phyloP scores from a whole-genome alignment of 30 jellyfish, hydroid and myxozoan species.

The Cassiopea xamachana region DNA sequence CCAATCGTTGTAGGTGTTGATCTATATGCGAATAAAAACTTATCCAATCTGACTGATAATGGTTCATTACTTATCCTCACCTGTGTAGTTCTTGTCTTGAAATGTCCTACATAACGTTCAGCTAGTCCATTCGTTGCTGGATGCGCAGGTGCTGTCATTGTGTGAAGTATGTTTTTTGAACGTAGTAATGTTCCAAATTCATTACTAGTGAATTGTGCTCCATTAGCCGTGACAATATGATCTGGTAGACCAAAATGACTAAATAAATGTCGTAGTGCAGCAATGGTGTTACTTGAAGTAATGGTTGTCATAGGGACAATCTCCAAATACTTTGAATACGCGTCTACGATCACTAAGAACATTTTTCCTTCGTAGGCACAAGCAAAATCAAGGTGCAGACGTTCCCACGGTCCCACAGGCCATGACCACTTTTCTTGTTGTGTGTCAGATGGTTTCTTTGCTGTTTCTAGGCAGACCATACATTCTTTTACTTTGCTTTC shows the following conservation, averaged over 20 bases:
- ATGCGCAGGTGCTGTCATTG: slow-evolving; percentile 58
- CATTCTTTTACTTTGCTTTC: not conserved
- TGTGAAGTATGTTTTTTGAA: slow-evolving; percentile 31
- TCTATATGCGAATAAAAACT: slow-evolving; percentile 25
- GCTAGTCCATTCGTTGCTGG: slow-evolving; percentile 79
- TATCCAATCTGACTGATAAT: slow-evolving; percentile 25
- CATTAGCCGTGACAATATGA: slow-evolving; percentile 55
- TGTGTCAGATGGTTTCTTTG: not conserved
- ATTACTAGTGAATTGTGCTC: slow-evolving; percentile 45
- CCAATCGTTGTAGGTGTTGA: slow-evolving; percentile 43
- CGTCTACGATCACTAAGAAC: slow-evolving; percentile 1
- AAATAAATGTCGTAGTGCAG: not conserved
- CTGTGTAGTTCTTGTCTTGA: slow-evolving; percentile 16
- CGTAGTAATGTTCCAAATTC: slow-evolving; percentile 37
- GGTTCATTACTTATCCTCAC: slow-evolving; percentile 14
- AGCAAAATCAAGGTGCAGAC: slow-evolving; percentile 36
- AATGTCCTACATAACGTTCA: slow-evolving; percentile 53
- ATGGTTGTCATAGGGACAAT: not conserved
- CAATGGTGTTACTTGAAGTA: slow-evolving; percentile 1
- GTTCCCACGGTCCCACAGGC: not conserved
- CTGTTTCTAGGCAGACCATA: not conserved
- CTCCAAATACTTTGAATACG: not conserved
- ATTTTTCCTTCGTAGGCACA: slow-evolving; percentile 59
- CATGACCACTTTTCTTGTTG: not conserved
- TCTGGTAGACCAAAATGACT: slow-evolving; percentile 55